Evolutionary conservation across 2,888 invertebrate genomes (phyloP), one percentile per base, ranked within the genome.

Genomic region (Ophioninae sp.): DNA sequence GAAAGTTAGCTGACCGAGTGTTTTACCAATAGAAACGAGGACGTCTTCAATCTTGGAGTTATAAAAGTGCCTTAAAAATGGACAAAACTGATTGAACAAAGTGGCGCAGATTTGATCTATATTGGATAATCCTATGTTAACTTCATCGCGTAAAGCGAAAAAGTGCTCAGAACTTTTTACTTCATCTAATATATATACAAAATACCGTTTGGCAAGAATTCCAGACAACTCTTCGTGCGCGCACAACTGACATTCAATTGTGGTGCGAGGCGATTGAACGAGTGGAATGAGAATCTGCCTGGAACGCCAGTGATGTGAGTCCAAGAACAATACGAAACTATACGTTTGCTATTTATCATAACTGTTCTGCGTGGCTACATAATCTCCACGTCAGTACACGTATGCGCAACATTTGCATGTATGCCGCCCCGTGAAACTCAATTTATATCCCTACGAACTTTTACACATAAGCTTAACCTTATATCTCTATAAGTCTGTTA

Each of bases 371-470:
- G 81, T 79, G 68, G 5, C 50, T 82, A 59, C 77, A 30, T 30
- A 79, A 65, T 68, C 37, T 50, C 17, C 70, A 61, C 44, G 50
- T 59, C 5, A 57, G 8, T 59, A 50, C 17, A 73, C 65, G 81
- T 84, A 84, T 44, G 10, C 44, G 10, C 44, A 50, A 50, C 17
- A 85, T 85, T 82, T 83, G 30, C 78, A 81, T 82, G 84, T 77
- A 86, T 86, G 86, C 86, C 30, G 30, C 30, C 30, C 86, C 86
- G 84, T 85, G 77, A 83, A 85, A 83, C 79, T 81, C 82, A 87
- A 88, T 88, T 88, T 87, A 88, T 88, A 86, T 86, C 85, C 81
- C 83, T 74, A 82, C 82, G 65, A 87, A 86, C 83, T 87, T 84
- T 84, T 79, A 81, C 68, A 79, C 64, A 73, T 62, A 50, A 65